These are phyloP conservation scores for Porites evermanni DNA, from an alignment of 92 coral and sea anemone species.

Conservation along the genomic window DNA sequence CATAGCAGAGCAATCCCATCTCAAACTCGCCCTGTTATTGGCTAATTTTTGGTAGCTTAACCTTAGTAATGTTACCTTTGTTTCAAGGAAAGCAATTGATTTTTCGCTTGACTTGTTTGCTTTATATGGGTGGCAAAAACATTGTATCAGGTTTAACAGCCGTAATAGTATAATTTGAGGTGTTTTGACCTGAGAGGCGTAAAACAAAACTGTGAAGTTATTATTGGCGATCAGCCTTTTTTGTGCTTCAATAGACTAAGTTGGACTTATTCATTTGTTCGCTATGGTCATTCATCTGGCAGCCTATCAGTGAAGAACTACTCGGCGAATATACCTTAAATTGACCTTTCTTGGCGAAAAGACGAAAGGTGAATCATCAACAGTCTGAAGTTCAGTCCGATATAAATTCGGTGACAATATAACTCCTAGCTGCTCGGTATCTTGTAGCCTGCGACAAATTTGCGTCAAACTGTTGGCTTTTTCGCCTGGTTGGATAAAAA, in stretches of 20 bases:
- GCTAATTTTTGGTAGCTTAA: constrained; percentile 23
- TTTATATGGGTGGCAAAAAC: not conserved
- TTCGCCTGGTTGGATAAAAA: too few species aligned
- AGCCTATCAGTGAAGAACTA: too few species aligned
- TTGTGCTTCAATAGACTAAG: not conserved
- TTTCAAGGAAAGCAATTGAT: not conserved
- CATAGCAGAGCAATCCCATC: constrained; percentile 61
- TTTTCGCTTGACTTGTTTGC: constrained; percentile 11
- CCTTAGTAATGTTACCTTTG: not conserved
- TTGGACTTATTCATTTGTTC: not conserved
- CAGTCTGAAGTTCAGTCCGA: too few species aligned
- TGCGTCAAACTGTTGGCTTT: too few species aligned
- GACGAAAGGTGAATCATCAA: too few species aligned
- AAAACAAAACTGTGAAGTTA: not conserved
- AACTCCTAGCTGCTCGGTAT: too few species aligned
- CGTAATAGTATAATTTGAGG: not conserved
- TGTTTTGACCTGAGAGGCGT: not conserved
- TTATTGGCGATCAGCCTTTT: not conserved
- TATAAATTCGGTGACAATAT: too few species aligned
- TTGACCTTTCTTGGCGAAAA: too few species aligned
- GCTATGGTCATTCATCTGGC: too few species aligned
- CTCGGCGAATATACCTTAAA: too few species aligned
- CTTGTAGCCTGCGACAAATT: too few species aligned
- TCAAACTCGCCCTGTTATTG: constrained; percentile 42
- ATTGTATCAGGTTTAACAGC: not conserved